Base-by-base conservation (phyloP, 2,797 vertebrate species). In the Paedocypris micromegethes region DNA sequence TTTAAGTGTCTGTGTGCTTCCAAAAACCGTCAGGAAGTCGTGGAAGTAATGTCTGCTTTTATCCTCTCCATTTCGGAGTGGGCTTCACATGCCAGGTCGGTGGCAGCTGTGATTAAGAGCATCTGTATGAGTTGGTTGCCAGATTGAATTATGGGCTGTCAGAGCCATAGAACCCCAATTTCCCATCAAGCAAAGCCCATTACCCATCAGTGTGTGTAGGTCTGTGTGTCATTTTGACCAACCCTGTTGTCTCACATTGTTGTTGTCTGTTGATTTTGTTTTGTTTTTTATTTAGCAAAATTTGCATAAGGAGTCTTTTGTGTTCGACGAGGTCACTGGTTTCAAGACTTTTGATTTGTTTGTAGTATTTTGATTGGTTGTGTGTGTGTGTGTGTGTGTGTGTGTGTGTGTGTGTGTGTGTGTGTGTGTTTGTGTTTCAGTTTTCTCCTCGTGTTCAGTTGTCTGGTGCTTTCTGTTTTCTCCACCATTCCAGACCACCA, bases 391-490 rank as follows among this genome's bases (percentile, higher is more conserved):
- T 67, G 55, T 73, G 55, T 71, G 40, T 74, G 66, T 64, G 68
- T 84, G 59, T 82, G 68, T 65, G 8, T 68, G 50, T 53, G 61
- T 23, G 23, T 23, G 65, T 57, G 8, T 68, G 50, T 75, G 57
- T 67, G 55, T 73, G 55, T 71, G 40, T 74, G 66, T 64, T 70
- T 84, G 59, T 82, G 68, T 65, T 92, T 66, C 91, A 99, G 97
- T 89, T 99, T 98, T 83, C 82, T 98, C 81, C 91, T 98, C 8
- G 96, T 98, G 82, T 96, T 98, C 88, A 93, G 93, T 91, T 99
- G 96, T 85, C 87, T 99, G 89, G 94, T 99, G 85, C 88, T 99
- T 77, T 99, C 97, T 0, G 97, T 99, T 75, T 96, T 98, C 88
- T 97, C 97, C 83, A 99, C 97, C 86, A 98, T 98, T 84, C 94